Base-by-base conservation (phyloP, 2,888 invertebrate species). In the Chymomyza amoena region DNA sequence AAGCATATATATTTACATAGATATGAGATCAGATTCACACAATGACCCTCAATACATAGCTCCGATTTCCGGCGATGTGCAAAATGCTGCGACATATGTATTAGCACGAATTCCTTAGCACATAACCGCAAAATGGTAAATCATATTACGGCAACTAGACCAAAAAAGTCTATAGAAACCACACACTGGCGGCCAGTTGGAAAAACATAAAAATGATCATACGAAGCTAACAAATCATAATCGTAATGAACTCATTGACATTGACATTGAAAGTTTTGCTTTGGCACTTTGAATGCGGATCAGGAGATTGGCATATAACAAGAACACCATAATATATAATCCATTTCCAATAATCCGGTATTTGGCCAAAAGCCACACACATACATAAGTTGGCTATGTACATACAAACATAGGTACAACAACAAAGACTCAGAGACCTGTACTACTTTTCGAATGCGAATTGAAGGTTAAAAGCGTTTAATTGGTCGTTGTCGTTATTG, bases 391-490 rank as follows among this genome's bases (percentile, higher is more conserved):
- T 28, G 18, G n/a, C 3, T 25, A 28, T 28, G 28, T 28, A 32
- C 18, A 39, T n/a, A 16, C 25, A 25, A 25, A 25, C 25, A 25
- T 25, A 25, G 25, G 25, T 60, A 16, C 36, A 13, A 45, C 36
- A 13, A 45, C 20, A 59, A 15, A 18, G 77, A 77, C 70, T 63
- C 72, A 77, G 71, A 77, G 79, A 84, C 79, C 82, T 88, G 88
- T 87, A 85, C 85, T 86, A 88, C 82, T 81, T 89, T 82, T 74
- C 69, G 68, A 72, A 75, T 73, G 70, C 62, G 64, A 69, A 68
- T 78, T 89, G 88, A 89, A 89, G 88, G 88, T 89, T 87, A 86
- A 79, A 82, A 81, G 80, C 73, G 68, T 77, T 86, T 84, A 84
- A 84, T 86, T 84, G 84, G 63, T 68, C 64, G 70, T 68, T 74